Conservation (phyloP, 2,888 invertebrate species). For the Parochlus steinenii region DNA sequence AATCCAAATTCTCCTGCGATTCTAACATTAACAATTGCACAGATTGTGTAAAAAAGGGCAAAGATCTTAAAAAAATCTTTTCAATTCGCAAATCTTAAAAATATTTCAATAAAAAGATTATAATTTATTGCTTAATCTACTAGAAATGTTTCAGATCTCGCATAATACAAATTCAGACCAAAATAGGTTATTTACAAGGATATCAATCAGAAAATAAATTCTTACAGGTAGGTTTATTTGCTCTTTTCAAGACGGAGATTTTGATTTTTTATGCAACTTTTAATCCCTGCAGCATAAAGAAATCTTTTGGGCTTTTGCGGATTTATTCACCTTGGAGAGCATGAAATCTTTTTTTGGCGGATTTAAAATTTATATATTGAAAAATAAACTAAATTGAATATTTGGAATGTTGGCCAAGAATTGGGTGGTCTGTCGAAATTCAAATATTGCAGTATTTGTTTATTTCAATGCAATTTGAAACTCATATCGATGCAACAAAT, state of each 20-base stretch:
- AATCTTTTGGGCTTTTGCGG: neutral
- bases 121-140: neutral
- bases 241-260: neutral
- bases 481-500: too few species aligned
- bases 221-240: conserved; percentile 4
- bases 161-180: neutral
- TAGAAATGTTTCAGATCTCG: conserved; percentile 7
- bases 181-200: conserved; percentile 10
- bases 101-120: neutral
- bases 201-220: conserved; percentile 11
- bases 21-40: too few species aligned
- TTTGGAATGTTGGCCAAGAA: conserved; percentile 1
- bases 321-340: conserved; percentile 10
- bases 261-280: neutral
- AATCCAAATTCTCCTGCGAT: too few species aligned
- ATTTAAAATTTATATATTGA: neutral
- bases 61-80: too few species aligned
- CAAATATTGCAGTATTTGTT: too few species aligned
- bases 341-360: too few species aligned
- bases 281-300: conserved; percentile 2
- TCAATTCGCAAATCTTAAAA: too few species aligned
- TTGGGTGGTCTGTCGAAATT: conserved; percentile 6
- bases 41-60: too few species aligned
- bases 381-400: neutral
- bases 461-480: too few species aligned